A percentile compares a stretch with the other conserved stretches of the same genome.
Conservation (phyloP, 2,797 vertebrate genomes). For the Semaprochilodus insignis region DNA sequence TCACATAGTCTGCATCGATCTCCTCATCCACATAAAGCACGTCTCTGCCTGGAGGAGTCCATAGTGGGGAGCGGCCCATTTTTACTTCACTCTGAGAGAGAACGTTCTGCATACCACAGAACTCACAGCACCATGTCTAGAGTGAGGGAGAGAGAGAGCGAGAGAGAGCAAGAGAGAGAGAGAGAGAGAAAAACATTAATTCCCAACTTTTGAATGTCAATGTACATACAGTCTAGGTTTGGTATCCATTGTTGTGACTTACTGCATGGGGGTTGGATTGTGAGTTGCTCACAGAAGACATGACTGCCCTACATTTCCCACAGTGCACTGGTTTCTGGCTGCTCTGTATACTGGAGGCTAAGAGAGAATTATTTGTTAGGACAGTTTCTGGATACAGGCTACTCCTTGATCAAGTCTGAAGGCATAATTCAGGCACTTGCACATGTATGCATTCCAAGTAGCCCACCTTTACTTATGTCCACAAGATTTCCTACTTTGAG, state of each 20-base stretch:
- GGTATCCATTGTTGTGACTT: conserved; percentile 48
- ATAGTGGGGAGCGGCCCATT: conserved; percentile 41
- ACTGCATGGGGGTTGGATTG: conserved; percentile 60
- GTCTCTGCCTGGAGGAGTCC: conserved; percentile 64
- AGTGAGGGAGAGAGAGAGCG: neutral
- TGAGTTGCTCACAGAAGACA: conserved; percentile 69
- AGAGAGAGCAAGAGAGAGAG: neutral
- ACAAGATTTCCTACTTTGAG: conserved; percentile 72
- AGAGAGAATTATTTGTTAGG: neutral
- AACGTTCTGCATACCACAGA: conserved; percentile 73
- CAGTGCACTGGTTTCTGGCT: conserved; percentile 71
- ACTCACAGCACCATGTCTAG: conserved; percentile 80
- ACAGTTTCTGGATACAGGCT: neutral
- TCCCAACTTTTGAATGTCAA: no score
- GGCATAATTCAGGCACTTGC: neutral
- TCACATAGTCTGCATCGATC: conserved; percentile 72
- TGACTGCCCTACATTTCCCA: conserved; percentile 71
- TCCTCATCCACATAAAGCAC: conserved; percentile 68
- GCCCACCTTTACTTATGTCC: conserved; percentile 68
- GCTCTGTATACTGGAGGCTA: conserved; percentile 62
- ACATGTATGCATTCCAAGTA: neutral
- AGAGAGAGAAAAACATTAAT: no score
- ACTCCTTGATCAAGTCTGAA: no score
- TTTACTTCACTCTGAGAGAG: conserved; percentile 25
- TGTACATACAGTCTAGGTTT: no score